These are phyloP conservation scores for Biston stratarius DNA, from an alignment of 2,888 invertebrate species.

Conservation along the genomic window DNA sequence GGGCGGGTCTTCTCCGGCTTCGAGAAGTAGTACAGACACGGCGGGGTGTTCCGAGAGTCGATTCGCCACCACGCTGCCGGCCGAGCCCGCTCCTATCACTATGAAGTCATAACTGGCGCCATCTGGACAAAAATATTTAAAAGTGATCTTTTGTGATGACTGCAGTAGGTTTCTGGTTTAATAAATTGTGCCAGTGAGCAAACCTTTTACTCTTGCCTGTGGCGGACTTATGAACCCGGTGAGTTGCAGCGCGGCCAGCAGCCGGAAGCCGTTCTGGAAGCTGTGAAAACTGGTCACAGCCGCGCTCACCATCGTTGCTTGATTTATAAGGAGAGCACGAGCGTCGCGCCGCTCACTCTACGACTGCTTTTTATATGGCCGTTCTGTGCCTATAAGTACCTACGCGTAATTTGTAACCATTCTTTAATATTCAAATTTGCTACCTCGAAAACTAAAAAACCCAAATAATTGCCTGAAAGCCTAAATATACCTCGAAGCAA, in stretches of 20 bases:
- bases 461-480: too few relatives aligned
- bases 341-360: too few relatives aligned
- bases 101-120: slow-evolving; percentile 86
- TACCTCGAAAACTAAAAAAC: too few relatives aligned
- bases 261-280: slow-evolving; percentile 6
- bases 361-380: too few relatives aligned
- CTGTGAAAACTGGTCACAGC: slow-evolving; percentile 1
- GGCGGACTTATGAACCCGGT: slow-evolving; percentile 9
- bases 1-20: slow-evolving; percentile 80
- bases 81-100: slow-evolving; percentile 89
- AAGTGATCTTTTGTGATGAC: too few relatives aligned
- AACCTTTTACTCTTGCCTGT: slow-evolving; percentile 1
- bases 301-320: neutral
- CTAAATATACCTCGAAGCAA: too few relatives aligned
- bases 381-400: too few relatives aligned
- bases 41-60: slow-evolving; percentile 84
- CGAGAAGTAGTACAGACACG: slow-evolving; percentile 74
- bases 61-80: slow-evolving; percentile 88
- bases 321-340: neutral
- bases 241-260: slow-evolving; percentile 9
- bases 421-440: too few relatives aligned
- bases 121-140: slow-evolving; percentile 10
- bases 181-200: neutral
- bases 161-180: too few relatives aligned
- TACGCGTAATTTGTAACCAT: too few relatives aligned